Evolutionary conservation across 2,888 invertebrate species (phyloP).

Genomic region (Diadegma fenestrale): DNA sequence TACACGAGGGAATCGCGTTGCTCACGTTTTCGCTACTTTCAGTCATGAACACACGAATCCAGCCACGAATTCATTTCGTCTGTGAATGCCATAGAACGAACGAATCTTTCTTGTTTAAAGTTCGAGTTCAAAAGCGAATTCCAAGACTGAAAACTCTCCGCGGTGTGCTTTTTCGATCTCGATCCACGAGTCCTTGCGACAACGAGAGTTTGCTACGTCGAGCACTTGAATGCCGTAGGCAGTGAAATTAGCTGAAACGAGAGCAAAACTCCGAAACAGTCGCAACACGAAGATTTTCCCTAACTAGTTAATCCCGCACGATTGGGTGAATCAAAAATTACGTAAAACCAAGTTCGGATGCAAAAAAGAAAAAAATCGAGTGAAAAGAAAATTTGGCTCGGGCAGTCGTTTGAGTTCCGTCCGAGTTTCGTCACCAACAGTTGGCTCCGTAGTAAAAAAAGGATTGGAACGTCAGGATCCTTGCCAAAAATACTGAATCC

Average conservation of each 20-base stretch:
- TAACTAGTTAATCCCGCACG: too few relatives aligned
- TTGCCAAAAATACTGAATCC: not conserved
- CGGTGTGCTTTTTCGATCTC: not conserved
- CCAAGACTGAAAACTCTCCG: not conserved
- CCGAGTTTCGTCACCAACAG: too few relatives aligned
- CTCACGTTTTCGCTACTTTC: slow-evolving; percentile 75
- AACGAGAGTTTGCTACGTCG: not conserved
- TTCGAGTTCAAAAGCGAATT: slow-evolving; percentile 69
- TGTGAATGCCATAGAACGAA: slow-evolving; percentile 16
- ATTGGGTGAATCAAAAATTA: too few relatives aligned
- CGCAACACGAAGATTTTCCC: not conserved
- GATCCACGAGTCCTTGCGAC: not conserved
- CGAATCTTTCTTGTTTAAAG: slow-evolving; percentile 65
- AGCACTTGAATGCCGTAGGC: not conserved
- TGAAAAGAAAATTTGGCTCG: too few relatives aligned
- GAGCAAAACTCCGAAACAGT: not conserved
- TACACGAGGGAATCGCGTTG: slow-evolving; percentile 62
- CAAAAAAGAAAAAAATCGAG: too few relatives aligned
- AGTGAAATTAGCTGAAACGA: not conserved
- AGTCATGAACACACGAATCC: slow-evolving; percentile 47
- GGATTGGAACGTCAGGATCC: too few relatives aligned
- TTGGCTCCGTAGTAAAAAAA: too few relatives aligned
- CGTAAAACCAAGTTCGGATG: too few relatives aligned
- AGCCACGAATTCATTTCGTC: not conserved
- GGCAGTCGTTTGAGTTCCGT: too few relatives aligned